Base-by-base conservation (phyloP, 2,797 vertebrate species). In the Pelodytes ibericus region DNA sequence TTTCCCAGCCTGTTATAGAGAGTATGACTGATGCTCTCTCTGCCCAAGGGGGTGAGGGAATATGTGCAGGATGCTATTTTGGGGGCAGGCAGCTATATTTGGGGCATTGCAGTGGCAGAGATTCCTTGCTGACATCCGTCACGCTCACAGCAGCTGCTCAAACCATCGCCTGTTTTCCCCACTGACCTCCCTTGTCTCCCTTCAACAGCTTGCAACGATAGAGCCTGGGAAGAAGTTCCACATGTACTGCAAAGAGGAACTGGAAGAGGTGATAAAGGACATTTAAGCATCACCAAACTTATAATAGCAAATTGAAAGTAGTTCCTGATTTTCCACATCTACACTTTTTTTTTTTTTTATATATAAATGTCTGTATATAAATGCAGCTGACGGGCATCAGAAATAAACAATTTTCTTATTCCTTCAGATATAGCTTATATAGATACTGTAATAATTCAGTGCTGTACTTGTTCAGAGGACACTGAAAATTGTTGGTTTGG, bases 191-290 rank as follows among this genome's bases (percentile, higher is more conserved):
- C 75, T 31, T 67, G 53, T 74, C 41, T 24, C 24, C 49, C 26
- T 64, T 56, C 88, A 84, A 0, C 82, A 99, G 97, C 92, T 99
- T 66, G 97, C 97, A 72, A 99, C 96, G 0, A 88, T 99, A 86
- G 95, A 99, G 83, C 97, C 97, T 0, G 96, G 96, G 25, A 95
- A 95, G 90, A 96, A 95, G 80, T 99, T 99, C 91, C 97, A 99
- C 90, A 99, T 99, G 97, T 99, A 94, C 91, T 95, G 96, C 56
- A 99, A 99, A 91, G 97, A 99, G 85, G 97, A 99, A 87, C 95
- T 99, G 26, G 97, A 99, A 82, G 97, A 98, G 27, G 97, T 98
- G 79, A 99, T 99, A 89, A 98, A 98, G 86, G 97, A 99, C 87
- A 98, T 99, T 87, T 98, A 92, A 94, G 72, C 44, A 49, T 61